Conservation (phyloP, 2,888 invertebrate genomes). For the Eutolmus rufibarbis region DNA sequence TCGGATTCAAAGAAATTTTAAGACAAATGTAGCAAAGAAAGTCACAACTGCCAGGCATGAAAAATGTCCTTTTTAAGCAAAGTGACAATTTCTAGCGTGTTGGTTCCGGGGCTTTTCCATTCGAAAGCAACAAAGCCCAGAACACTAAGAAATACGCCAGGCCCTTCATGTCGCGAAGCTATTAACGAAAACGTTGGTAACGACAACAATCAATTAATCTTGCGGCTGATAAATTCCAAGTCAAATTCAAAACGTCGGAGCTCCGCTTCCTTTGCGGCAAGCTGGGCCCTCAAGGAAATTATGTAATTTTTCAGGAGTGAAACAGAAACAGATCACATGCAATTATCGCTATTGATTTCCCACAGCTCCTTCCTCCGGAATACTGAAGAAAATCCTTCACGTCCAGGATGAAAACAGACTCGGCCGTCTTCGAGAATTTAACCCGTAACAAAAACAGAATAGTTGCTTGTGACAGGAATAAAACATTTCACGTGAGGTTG, state of each 20-base stretch:
- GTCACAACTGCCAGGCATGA: background rate
- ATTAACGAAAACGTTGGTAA: background rate
- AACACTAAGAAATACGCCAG: background rate
- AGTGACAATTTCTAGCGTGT: background rate
- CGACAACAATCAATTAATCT: slow-evolving; percentile 14
- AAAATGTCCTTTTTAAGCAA: background rate
- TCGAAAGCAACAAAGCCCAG: background rate
- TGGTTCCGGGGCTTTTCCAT: background rate
- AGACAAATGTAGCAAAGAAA: background rate
- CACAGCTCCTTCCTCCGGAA: background rate
- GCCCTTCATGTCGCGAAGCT: background rate
- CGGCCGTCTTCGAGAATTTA: background rate
- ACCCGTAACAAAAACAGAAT: background rate
- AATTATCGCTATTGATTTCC: background rate
- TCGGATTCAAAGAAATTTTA: background rate
- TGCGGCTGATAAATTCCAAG: background rate
- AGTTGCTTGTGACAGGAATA: background rate
- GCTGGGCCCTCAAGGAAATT: background rate
- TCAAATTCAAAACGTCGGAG: background rate
- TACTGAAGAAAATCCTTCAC: background rate
- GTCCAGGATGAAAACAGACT: background rate
- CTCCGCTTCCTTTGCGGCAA: background rate
- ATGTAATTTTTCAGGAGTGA: background rate
- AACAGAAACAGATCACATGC: background rate
- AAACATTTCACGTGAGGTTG: background rate